phyloP scores from a whole-genome alignment of 2,113 vertebrate species.

The Callaeas wilsoni region DNA sequence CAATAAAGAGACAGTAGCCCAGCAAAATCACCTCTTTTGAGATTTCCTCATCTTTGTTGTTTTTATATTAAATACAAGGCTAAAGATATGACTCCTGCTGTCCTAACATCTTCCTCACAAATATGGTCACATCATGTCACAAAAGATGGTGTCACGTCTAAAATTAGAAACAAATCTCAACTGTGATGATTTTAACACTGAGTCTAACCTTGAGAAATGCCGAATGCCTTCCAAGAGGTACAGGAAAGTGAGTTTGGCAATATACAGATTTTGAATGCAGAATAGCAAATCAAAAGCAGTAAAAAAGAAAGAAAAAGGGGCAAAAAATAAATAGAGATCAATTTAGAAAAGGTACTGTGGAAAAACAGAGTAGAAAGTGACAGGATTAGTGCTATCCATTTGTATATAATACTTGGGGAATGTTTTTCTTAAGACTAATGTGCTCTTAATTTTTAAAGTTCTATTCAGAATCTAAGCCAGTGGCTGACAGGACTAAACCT shows the following conservation, averaged over 20 bases:
- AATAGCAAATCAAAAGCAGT: background rate
- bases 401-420: background rate
- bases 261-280: background rate
- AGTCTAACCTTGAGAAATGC: conserved; percentile 23
- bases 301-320: background rate
- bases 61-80: background rate
- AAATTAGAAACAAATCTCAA: conserved; percentile 44
- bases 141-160: conserved; percentile 20
- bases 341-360: background rate
- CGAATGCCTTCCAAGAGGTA: background rate
- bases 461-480: background rate
- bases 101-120: background rate
- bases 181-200: conserved; percentile 28
- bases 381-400: background rate
- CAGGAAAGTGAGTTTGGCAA: background rate
- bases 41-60: background rate
- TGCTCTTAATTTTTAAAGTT: background rate
- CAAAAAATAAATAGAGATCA: fast-evolving
- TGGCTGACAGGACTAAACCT: background rate
- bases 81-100: background rate
- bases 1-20: background rate
- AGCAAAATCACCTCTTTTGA: background rate
- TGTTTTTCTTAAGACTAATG: background rate
- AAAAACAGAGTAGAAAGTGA: background rate
- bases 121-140: conserved; percentile 24